Evolutionary conservation across 2,113 vertebrate genomes (phyloP), one percentile per base, ranked within the genome.

Genomic region (Campylorhamphus procurvoides): DNA sequence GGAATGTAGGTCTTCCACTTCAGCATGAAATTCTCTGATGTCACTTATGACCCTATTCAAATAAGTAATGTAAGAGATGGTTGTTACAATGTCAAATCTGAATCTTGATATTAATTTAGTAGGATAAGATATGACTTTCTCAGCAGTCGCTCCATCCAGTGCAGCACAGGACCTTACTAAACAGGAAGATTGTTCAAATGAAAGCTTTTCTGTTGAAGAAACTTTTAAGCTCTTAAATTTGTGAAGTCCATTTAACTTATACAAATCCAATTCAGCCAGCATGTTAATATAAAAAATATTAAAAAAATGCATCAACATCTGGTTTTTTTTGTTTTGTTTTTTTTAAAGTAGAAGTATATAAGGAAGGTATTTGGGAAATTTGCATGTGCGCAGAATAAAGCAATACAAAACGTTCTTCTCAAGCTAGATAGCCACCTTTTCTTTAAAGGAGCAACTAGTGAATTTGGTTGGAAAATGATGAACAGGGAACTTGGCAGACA

Each of bases 241-340:
- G 3, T 76, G 24, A 84, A 47, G 18, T 10, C 3, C 25, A 12
- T 83, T 83, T 77, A 58, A 68, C 8, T 29, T 73, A 14, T 53
- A 10, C 0, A 2, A 15, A 14, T 53, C 12, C 0, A 2, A 15
- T 44, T 47, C 23, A 79, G 12, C 64, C 7, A 47, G 6, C 59
- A 72, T 2, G 2, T 47, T 72, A 56, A 63, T 68, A 39, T 37
- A 37, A 17, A 44, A n/a, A 8, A 4, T 28, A 29, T 12, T 42
- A n/a, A 10, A 76, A 39, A 76, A 39, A 68, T 27, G 3, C 31
- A 59, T 49, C 9, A 35, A 4, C 7, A 14, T 28, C 5, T 27
- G 9, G 4, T 44, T 50, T 72, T 78, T 24, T 23, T 40, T 14
- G 13, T 37, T 37, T 37, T 37, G 37, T 37, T 5, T 44, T 50